Conservation (phyloP, 2,888 invertebrate genomes). For the Xestia xanthographa region DNA sequence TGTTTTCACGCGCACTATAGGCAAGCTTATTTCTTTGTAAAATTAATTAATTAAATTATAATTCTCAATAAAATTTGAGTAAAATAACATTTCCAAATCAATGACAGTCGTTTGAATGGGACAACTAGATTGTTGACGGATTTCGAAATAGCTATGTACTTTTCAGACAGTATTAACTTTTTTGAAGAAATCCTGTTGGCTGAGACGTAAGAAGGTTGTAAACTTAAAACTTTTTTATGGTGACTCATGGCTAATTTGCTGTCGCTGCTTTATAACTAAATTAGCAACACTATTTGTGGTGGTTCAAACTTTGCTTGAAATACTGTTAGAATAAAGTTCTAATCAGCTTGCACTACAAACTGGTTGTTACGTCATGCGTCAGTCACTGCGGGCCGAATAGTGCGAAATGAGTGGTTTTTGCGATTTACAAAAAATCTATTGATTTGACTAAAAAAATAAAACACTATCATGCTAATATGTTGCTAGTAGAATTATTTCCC, state of each 20-base stretch:
- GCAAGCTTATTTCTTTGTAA: conserved; percentile 63
- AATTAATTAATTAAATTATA: conserved; percentile 75
- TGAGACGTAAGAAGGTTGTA: conserved; percentile 27
- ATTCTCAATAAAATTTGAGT: conserved; percentile 78
- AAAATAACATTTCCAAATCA: conserved; percentile 87
- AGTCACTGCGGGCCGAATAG: no score
- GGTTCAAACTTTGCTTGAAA: no score
- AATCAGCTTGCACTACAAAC: no score
- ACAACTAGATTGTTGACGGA: conserved; percentile 84
- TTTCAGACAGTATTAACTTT: conserved; percentile 67
- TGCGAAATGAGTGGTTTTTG: no score
- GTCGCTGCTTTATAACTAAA: no score
- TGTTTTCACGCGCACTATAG: conserved; percentile 68
- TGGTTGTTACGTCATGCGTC: no score
- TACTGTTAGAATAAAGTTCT: no score
- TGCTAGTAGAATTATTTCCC: no score
- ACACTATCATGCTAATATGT: no score
- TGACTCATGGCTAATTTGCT: background rate
- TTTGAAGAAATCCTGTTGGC: conserved; percentile 53
- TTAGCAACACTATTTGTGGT: no score
- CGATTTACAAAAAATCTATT: no score
- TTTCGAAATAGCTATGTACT: conserved; percentile 73
- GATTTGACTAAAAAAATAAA: no score
- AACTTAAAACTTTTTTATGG: background rate
- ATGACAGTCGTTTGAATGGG: conserved; percentile 83